These are phyloP conservation scores for Frieseomelitta varia DNA, from an alignment of 1,140 invertebrate genomes.

Conservation along the genomic window DNA sequence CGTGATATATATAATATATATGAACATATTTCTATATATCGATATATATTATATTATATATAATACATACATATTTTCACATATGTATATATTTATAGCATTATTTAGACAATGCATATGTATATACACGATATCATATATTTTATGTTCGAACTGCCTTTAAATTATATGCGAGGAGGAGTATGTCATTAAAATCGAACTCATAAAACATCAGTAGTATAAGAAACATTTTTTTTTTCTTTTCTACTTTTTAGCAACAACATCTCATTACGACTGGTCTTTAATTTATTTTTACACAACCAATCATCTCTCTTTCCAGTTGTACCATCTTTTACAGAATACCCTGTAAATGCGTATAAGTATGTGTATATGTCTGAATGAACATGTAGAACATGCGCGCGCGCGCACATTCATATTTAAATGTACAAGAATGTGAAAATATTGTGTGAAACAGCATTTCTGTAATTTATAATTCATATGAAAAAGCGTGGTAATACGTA, in stretches of 20 bases:
- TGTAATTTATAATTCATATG: conserved; percentile 74
- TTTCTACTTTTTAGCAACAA: conserved; percentile 31
- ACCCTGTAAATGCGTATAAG: conserved; percentile 55
- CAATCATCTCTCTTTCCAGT: conserved; percentile 46
- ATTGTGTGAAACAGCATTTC: conserved; percentile 57
- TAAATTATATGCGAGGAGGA: conserved; percentile 58
- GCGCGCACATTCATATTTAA: conserved; percentile 1
- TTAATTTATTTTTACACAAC: conserved; percentile 45
- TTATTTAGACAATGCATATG: conserved; percentile 49
- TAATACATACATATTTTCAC: conserved; percentile 31
- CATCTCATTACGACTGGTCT: conserved; percentile 19
- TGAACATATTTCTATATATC: conserved; percentile 40
- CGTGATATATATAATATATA: conserved; percentile 71
- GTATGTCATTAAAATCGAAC: conserved; percentile 49
- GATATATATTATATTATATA: conserved; percentile 70
- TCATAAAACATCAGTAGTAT: conserved; percentile 43
- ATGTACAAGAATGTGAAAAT: conserved; percentile 50
- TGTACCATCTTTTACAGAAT: conserved; percentile 63
- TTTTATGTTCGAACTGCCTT: conserved; percentile 58
- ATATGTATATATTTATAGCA: conserved; percentile 68
- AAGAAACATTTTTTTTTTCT: conserved; percentile 17
- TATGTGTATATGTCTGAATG: conserved; percentile 10
- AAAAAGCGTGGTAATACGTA: conserved; percentile 75
- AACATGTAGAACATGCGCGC: conserved; percentile 37
- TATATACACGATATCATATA: conserved; percentile 64